Percentiles rank a stretch among this genome's conserved stretches.
Conservation (phyloP, 2,113 vertebrate genomes). For the Microcebus murinus region DNA sequence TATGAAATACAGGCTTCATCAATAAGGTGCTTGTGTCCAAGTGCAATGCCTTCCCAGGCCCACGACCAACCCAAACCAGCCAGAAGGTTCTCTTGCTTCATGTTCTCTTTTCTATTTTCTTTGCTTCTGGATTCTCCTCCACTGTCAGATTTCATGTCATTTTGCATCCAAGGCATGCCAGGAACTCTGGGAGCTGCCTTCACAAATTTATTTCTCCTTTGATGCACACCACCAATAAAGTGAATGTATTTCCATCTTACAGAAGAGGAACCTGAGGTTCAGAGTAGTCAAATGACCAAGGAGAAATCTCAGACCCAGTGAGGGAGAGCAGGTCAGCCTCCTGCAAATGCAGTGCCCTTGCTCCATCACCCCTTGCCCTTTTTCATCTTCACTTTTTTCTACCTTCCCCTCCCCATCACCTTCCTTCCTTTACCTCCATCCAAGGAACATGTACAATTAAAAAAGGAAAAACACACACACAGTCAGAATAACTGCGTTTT, state of each 20-base stretch:
- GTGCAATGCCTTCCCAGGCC: not conserved
- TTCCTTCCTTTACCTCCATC: not conserved
- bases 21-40: not conserved
- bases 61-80: not conserved
- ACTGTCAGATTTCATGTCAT: not conserved
- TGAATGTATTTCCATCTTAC: not conserved
- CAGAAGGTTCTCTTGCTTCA: not conserved
- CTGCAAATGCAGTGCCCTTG: not conserved
- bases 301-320: not conserved
- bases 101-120: not conserved
- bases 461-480: not conserved
- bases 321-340: not conserved
- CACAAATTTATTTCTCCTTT: not conserved
- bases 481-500: not conserved
- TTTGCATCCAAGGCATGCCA: not conserved
- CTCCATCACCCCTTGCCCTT: not conserved
- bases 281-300: not conserved
- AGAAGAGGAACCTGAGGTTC: not conserved
- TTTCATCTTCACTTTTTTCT: no score
- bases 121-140: not conserved
- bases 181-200: not conserved
- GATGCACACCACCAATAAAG: not conserved
- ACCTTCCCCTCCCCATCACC: not conserved
- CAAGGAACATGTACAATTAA: not conserved
- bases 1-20: not conserved